Evolutionary conservation across 1,140 invertebrate species (phyloP).

Genomic region (Daktulosphaira vitifoliae): DNA sequence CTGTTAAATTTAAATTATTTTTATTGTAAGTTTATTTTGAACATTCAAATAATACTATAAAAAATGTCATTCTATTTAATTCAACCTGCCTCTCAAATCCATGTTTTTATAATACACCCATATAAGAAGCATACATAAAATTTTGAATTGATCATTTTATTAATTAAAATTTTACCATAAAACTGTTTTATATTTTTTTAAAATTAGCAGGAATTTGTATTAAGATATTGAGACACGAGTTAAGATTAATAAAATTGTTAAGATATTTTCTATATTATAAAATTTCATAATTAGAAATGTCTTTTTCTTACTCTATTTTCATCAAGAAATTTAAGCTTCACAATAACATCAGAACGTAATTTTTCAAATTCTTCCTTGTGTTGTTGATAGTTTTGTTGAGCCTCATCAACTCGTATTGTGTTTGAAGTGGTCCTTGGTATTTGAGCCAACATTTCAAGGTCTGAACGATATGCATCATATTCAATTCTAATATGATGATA

Average conservation of each 20-base stretch:
- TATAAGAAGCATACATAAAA: no score
- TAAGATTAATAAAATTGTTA: neutral
- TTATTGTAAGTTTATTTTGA: no score
- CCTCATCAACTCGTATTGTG: conserved; percentile 60
- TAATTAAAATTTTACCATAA: no score
- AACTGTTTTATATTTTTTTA: no score
- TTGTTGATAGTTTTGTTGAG: conserved; percentile 69
- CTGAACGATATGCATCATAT: conserved; percentile 92
- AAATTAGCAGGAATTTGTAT: no score
- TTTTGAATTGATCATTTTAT: no score
- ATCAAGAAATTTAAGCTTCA: conserved; percentile 92
- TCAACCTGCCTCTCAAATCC: no score
- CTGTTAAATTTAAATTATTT: no score
- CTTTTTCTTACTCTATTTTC: conserved; percentile 88
- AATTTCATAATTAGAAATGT: neutral
- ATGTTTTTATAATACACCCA: no score
- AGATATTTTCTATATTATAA: neutral
- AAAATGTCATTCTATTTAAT: no score
- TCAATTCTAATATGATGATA: conserved; percentile 81
- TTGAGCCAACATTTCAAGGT: conserved; percentile 69
- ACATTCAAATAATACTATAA: no score
- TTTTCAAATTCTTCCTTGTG: conserved; percentile 87
- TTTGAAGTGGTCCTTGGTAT: conserved; percentile 51
- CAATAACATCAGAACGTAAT: conserved; percentile 79
- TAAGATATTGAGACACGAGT: neutral